Base-by-base conservation (phyloP, 2,888 invertebrate genomes). In the Pherbina coryleti region DNA sequence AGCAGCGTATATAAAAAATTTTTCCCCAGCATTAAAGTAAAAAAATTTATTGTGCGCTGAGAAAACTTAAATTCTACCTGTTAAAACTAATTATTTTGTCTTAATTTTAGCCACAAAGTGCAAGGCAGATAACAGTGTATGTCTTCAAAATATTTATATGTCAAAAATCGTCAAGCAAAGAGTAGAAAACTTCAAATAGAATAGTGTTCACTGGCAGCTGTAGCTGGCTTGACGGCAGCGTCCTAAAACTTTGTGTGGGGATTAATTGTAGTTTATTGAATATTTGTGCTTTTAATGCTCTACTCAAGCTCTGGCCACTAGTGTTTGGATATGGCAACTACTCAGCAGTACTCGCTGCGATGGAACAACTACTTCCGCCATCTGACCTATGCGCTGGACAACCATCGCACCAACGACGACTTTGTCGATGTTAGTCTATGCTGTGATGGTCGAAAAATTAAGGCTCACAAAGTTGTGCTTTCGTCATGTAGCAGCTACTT, bases 401-500 rank as follows among this genome's bases (percentile, higher is more conserved):
- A 93, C 81, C 91, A 96, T 81, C 92, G 92, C 76, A 91, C 91
- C 82, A 92, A 92, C 84, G 92, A 93, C 89, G 93, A 92, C 90
- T 92, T 96, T 81, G 95, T 95, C 75, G 96, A 96, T 91, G 96
- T 96, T 75, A 96, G 96, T 79, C 90, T 96, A 81, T 95, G 95
- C 88, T 96, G 95, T 87, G 96, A 96, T 88, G 96, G 96, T 80
- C 93, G 94, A 79, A 93, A 94, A 90, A 94, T 96, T 82, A 93
- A 93, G 85, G 96, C 96, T 55, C 96, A 96, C 87, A 95, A 95
- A 91, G 94, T 96, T 91, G 92, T 96, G 73, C 91, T 96, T 28
- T 95, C 96, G 0, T 96, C 96, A 7, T 96, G 96, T 87, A 96
- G 96, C 85, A 92, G 92, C 82, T 96, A 96, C 87, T 96, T 96